Evolutionary conservation across 2,797 vertebrate species (phyloP), one percentile per base, ranked within the genome.

Genomic region (Hoplostethus mediterraneus): DNA sequence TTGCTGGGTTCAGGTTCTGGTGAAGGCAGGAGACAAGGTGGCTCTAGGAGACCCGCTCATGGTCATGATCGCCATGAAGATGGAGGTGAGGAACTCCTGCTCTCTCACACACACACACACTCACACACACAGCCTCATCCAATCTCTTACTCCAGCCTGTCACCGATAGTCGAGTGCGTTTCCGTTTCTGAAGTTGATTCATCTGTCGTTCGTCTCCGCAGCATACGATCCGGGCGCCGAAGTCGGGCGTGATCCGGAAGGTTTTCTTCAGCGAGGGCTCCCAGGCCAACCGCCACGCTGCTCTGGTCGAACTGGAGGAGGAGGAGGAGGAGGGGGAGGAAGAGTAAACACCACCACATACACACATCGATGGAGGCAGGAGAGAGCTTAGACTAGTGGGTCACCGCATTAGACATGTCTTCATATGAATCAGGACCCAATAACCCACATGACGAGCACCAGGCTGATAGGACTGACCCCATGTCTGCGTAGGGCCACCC

Each of bases 41-140:
- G 88, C 94, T 60, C 84, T 86, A 38, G 97, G 98, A 88, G 98
- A 98, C 70, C 87, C 97, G 2, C 91, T 99, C 10, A 93, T 99
- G 95, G 96, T 99, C 61, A 99, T 99, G 98, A 97, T 95, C 33
- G 97, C 98, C 73, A 99, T 99, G 98, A 99, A 99, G 92, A 99
- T 99, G 98, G 98, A 99, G 96, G 98, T 98, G 75, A 92, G 95
- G 12, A 31, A 16, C 7, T 25, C 25, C 14, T 6, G 6, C 21
- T 12, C 28, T 17, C 25, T 9, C 25, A 17, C 30, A 11, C n/a
- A 33, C 16, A 16, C 63, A n/a, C 21, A 33, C 40, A 11, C 16
- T 11, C 30, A 28, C 28, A 38, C 28, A 10, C n/a, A 57, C 65
- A n/a, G 16, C 51, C 40, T 13, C 51, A 45, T 56, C 25, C 8